Percentiles rank a stretch among this genome's conserved stretches.
Conservation (phyloP, 2,888 invertebrate species). For the Pteria penguin region DNA sequence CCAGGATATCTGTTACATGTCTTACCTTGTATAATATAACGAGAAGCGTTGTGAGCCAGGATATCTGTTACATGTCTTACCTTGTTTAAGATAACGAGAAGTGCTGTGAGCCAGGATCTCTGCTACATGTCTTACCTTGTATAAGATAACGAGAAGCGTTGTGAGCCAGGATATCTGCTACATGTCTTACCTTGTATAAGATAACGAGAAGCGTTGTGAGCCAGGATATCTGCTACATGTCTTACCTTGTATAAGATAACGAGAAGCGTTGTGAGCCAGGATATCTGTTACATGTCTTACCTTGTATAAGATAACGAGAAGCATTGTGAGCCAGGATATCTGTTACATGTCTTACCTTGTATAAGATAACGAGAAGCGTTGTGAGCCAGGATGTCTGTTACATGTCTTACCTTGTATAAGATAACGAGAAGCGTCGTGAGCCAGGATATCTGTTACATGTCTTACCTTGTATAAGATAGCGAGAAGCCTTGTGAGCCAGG, state of each 20-base stretch:
- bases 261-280: constrained; percentile 95
- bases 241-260: constrained; percentile 96
- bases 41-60: no score
- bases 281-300: constrained; percentile 90
- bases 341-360: no score
- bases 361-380: constrained; percentile 93
- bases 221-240: no score
- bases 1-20: constrained; percentile 95
- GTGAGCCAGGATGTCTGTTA: constrained; percentile 97
- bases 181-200: constrained; percentile 96
- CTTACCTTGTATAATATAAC: no score
- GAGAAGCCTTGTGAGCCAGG: no score
- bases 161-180: constrained; percentile 97
- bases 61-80: no score
- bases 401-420: constrained; percentile 96
- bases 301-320: constrained; percentile 97
- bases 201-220: constrained; percentile 94
- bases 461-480: no score
- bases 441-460: constrained; percentile 95
- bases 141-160: constrained; percentile 93
- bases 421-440: constrained; percentile 94
- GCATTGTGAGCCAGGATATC: constrained; percentile 95
- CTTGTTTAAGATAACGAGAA: no score
- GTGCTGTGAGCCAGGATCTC: no score
- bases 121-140: no score